Base-by-base conservation (phyloP, 2,888 invertebrate species). In the Tricholauxania praeusta region DNA sequence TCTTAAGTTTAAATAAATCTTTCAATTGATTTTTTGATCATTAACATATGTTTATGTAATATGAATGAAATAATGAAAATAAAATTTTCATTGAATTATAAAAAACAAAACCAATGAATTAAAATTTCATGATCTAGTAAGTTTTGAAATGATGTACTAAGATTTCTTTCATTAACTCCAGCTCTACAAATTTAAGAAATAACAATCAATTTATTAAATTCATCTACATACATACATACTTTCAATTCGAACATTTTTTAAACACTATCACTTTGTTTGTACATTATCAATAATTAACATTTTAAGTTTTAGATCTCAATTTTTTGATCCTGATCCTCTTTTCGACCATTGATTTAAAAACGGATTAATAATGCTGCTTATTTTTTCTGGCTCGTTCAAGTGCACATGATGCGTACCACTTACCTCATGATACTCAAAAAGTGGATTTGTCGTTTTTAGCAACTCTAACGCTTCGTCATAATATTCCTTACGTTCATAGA, bases 381-480 rank as follows among this genome's bases (percentile, higher is more conserved):
- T 86, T 76, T 83, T 83, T 80, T 91, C 89, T 1, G 94, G 92
- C 77, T 91, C 88, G 77, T 91, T 92, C 74, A 95, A 89, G 87
- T 94, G 94, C n/a, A 92, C 89, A 84, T 94, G 94, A 87, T 94
- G 94, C 3, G 90, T 89, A 1, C 94, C 94, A 17, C 91, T 89
- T 0, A 94, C 87, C 74, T 89, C 88, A 72, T 91, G 89, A 75
- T 89, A 89, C 80, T 90, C 90, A 79, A 91, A 92, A 62, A 90
- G 88, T 0, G 87, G 86, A 79, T 91, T 89, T 72, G 88, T 86
- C 49, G 75, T 65, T 71, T 88, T 89, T 39, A 93, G 82, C 12
- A 90, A 81, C 64, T 89, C 89, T 28, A 91, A 79, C 75, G 91
- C 89, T 77, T 90, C 89, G 39, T 91, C 88, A 66, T 89, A 89